Evolutionary conservation across 30 jellyfish, hydroid and myxozoan genomes (phyloP).

Genomic region (Pseudorhiza aurosa): DNA sequence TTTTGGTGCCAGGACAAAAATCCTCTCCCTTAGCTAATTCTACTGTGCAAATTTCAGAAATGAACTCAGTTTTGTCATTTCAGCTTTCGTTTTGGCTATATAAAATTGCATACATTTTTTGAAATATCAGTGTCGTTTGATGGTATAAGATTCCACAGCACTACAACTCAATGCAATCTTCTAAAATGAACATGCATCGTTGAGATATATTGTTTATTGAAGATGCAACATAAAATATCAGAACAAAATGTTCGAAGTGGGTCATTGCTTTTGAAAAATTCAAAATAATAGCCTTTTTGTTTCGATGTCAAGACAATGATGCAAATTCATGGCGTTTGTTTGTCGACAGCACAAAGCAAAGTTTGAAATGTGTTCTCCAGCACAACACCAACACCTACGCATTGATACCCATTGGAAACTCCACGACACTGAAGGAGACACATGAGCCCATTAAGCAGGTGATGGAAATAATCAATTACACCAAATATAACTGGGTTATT

Average conservation of each 20-base stretch:
- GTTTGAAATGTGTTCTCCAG: conserved; percentile 15
- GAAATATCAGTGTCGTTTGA: neutral
- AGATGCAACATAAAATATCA: too few species aligned
- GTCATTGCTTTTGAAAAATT: too few species aligned
- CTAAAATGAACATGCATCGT: too few species aligned
- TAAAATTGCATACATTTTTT: neutral
- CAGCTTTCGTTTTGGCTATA: neutral
- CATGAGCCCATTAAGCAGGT: conserved; percentile 35
- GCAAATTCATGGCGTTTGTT: conserved; percentile 41
- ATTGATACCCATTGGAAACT: conserved; percentile 28
- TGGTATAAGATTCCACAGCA: neutral
- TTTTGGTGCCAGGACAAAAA: neutral
- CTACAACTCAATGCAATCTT: neutral
- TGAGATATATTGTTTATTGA: too few species aligned
- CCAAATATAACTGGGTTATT: conserved; percentile 32
- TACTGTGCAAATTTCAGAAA: neutral
- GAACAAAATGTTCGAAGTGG: too few species aligned
- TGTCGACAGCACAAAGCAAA: conserved; percentile 50
- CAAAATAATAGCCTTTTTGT: too few species aligned
- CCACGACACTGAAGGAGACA: conserved; percentile 27
- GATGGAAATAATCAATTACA: conserved; percentile 3
- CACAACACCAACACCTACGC: conserved; percentile 33
- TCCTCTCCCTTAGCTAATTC: neutral
- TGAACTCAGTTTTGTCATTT: neutral
- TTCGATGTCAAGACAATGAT: conserved; percentile 28